Conservation (phyloP, 2,113 vertebrate species). For the human region DNA sequence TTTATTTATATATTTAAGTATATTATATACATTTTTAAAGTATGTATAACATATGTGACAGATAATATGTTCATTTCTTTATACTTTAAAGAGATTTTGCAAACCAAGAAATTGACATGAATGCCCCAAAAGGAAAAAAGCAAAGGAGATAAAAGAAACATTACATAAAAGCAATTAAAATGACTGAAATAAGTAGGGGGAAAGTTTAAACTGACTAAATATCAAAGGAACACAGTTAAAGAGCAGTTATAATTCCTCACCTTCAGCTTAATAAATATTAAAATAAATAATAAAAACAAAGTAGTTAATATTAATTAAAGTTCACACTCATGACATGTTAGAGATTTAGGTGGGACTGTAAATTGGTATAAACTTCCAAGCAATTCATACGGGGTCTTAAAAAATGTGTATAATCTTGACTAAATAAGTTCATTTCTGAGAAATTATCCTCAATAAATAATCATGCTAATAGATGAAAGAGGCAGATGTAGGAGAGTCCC, state of each 20-base stretch:
- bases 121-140: not conserved
- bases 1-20: slow-evolving; percentile 1
- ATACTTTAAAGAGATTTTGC: not conserved
- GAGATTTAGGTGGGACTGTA: not conserved
- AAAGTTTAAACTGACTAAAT: not conserved
- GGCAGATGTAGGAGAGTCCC: no score
- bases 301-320: not conserved
- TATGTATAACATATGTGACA: not conserved
- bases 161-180: not conserved
- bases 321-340: not conserved
- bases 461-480: no score
- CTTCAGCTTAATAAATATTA: not conserved
- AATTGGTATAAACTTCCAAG: not conserved
- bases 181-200: not conserved
- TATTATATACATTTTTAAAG: not conserved
- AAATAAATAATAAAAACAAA: not conserved
- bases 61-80: not conserved
- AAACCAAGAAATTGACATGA: not conserved
- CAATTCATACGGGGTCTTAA: not conserved
- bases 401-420: not conserved
- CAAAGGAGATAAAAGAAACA: not conserved
- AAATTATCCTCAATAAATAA: not conserved
- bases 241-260: not conserved
- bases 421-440: not conserved
- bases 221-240: not conserved